Conservation (phyloP, 53 echinoderm and acorn worm species). For the Zoroaster sp. region DNA sequence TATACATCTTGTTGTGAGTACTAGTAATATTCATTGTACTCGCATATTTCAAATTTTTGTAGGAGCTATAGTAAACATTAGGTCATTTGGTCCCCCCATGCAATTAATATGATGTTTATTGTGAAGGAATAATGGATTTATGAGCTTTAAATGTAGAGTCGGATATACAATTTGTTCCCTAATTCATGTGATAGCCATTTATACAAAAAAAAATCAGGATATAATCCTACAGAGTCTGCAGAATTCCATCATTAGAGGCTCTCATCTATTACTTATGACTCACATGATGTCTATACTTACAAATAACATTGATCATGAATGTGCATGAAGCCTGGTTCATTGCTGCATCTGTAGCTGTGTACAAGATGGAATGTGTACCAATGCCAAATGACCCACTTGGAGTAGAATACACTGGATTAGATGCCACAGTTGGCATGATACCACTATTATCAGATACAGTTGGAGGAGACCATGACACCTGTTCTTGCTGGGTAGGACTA, state of each 20-base stretch:
- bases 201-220: too few relatives aligned
- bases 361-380: not conserved
- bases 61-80: too few relatives aligned
- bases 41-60: too few relatives aligned
- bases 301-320: not conserved
- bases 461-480: not conserved
- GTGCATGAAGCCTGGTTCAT: not conserved
- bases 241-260: not conserved
- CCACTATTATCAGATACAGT: not conserved
- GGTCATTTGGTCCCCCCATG: too few relatives aligned
- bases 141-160: not conserved
- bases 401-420: not conserved
- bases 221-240: too few relatives aligned
- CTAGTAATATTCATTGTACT: too few relatives aligned
- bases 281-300: not conserved
- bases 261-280: not conserved
- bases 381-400: not conserved
- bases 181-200: too few relatives aligned
- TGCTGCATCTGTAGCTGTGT: not conserved
- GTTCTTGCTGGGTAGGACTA: not conserved
- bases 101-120: too few relatives aligned
- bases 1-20: too few relatives aligned
- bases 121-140: too few relatives aligned
- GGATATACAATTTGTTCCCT: not conserved
- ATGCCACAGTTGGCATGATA: not conserved